A percentile compares a stretch with the other conserved stretches of the same genome.
phyloP scores from a whole-genome alignment of 2,797 vertebrate genomes.

The Lepidocolaptes lacrymiger region DNA sequence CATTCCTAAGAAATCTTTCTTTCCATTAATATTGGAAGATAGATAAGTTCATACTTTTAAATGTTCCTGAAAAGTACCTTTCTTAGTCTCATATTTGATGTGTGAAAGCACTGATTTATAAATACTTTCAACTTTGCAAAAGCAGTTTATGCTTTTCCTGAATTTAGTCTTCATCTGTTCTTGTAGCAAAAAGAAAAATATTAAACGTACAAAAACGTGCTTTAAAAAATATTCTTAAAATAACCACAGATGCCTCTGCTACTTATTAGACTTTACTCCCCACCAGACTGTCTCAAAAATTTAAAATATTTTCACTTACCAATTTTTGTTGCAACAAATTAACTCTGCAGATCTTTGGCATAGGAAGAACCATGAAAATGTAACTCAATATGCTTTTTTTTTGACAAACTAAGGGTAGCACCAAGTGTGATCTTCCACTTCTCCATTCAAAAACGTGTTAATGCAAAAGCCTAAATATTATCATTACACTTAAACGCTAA shows the following conservation, averaged over 20 bases:
- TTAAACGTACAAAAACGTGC: rapidly evolving
- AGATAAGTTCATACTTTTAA: neutral
- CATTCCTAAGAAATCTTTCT: neutral
- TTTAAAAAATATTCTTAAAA: neutral
- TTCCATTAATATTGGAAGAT: rapidly evolving
- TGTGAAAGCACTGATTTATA: neutral
- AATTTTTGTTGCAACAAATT: neutral
- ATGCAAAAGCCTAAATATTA: neutral
- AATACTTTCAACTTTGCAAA: neutral
- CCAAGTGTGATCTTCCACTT: neutral
- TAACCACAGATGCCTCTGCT: neutral
- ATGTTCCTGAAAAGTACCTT: neutral
- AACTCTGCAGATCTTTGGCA: neutral
- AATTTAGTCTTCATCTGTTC: neutral
- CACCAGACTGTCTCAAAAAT: neutral
- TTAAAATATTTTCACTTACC: neutral
- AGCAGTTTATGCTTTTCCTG: neutral
- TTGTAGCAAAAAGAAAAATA: neutral
- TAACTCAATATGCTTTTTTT: rapidly evolving
- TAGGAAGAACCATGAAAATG: neutral
- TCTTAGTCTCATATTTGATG: neutral
- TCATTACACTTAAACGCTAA: neutral
- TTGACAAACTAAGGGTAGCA: neutral
- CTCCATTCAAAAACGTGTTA: neutral
- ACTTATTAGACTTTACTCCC: neutral